Conservation (phyloP, 2,113 vertebrate species). For the Laticauda colubrina region DNA sequence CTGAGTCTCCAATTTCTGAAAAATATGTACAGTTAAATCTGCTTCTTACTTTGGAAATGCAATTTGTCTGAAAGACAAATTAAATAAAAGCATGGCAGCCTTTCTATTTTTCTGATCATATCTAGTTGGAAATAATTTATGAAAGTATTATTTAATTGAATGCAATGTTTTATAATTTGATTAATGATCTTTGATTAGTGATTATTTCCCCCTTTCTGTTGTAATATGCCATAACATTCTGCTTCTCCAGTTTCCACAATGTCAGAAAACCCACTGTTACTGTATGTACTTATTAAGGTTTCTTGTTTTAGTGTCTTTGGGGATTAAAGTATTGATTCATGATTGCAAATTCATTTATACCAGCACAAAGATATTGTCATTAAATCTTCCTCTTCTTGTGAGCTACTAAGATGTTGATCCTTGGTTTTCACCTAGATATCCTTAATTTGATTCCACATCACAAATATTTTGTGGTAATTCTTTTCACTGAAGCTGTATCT, state of each 20-base stretch:
- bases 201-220: background rate
- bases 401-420: background rate
- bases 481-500: slow-evolving; percentile 17
- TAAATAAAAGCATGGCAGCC: background rate
- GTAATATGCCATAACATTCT: background rate
- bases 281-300: slow-evolving; percentile 22
- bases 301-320: slow-evolving; percentile 14
- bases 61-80: background rate
- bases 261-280: background rate
- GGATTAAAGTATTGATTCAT: slow-evolving; percentile 19
- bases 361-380: background rate
- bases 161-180: background rate
- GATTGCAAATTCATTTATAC: slow-evolving; percentile 19
- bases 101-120: background rate
- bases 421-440: slow-evolving; percentile 20
- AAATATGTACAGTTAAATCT: background rate
- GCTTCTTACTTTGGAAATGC: background rate
- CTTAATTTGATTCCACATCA: slow-evolving; percentile 19
- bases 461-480: background rate
- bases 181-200: background rate
- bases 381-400: slow-evolving; percentile 16
- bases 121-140: background rate
- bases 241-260: background rate
- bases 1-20: background rate
- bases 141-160: background rate